Conservation (phyloP, 2,797 vertebrate species). For the Tamandua tetradactyla region DNA sequence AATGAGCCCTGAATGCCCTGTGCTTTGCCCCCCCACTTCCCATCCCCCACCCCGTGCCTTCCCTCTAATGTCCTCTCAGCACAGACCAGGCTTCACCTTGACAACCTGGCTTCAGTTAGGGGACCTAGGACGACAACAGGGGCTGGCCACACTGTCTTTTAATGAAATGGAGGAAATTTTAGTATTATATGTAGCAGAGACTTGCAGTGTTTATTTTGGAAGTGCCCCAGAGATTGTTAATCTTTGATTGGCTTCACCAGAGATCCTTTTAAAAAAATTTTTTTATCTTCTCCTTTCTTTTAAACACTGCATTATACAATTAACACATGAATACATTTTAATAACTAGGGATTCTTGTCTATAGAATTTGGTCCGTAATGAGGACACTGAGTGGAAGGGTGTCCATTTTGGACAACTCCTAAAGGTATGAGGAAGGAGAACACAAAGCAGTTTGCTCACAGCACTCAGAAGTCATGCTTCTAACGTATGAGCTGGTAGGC, state of each 20-base stretch:
- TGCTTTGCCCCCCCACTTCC: background rate
- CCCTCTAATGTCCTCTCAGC: background rate
- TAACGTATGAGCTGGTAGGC: background rate
- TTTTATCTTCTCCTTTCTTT: too few relatives aligned
- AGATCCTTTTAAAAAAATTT: background rate
- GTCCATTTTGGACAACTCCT: background rate
- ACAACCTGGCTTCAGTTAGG: background rate
- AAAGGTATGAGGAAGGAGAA: background rate
- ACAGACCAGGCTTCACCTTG: background rate
- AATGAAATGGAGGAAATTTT: background rate
- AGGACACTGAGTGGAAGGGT: background rate
- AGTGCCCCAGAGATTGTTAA: background rate
- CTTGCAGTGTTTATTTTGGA: background rate
- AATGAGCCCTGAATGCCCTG: accelerated
- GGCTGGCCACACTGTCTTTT: background rate
- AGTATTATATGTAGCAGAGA: background rate
- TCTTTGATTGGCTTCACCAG: background rate
- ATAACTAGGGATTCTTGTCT: background rate
- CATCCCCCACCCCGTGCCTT: too few relatives aligned
- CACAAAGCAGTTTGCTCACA: background rate
- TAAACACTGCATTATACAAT: background rate
- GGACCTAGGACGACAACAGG: background rate
- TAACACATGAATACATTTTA: background rate
- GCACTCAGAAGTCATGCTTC: background rate
- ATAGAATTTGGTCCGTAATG: background rate